phyloP scores from a whole-genome alignment of 1,140 invertebrate genomes.

The Atopsyche davidsoni region DNA sequence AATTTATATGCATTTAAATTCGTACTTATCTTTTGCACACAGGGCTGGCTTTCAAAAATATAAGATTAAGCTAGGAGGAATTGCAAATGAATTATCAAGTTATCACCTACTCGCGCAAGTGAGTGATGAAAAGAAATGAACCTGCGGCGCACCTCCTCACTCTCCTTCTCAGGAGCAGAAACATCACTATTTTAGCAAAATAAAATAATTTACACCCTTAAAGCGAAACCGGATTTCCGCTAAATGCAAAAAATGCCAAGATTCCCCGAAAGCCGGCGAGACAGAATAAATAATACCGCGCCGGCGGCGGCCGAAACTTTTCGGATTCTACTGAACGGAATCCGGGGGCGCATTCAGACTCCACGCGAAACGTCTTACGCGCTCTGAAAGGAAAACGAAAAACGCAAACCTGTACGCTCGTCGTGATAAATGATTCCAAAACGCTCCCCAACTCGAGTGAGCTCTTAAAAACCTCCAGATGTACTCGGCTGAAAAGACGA shows the following conservation, averaged over 20 bases:
- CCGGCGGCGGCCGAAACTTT: conserved; percentile 22
- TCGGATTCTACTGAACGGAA: conserved; percentile 10
- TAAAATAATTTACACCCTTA: conserved; percentile 22
- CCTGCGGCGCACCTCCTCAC: too few species aligned
- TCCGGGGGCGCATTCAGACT: conserved; percentile 8
- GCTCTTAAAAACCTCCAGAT: background rate
- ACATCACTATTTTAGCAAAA: conserved; percentile 9
- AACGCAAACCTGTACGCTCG: conserved; percentile 7
- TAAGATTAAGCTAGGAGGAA: too few species aligned
- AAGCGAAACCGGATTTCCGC: conserved; percentile 15
- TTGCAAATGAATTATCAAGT: too few species aligned
- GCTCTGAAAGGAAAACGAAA: conserved; percentile 5
- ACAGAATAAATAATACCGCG: conserved; percentile 22
- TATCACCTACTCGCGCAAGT: too few species aligned
- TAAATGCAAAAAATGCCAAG: background rate
- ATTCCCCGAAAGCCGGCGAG: background rate
- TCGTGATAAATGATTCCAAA: conserved; percentile 18
- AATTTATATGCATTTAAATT: too few species aligned
- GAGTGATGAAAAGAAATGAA: too few species aligned
- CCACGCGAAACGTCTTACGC: conserved; percentile 9
- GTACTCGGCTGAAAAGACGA: conserved; percentile 18
- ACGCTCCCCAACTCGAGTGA: conserved; percentile 3
- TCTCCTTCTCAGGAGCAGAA: too few species aligned
- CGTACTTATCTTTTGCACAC: too few species aligned
- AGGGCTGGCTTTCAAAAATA: too few species aligned